A percentile compares a stretch with the other conserved stretches of the same genome.
phyloP scores from a whole-genome alignment of 1,140 invertebrate genomes.

The Scaptomyza pallida region DNA sequence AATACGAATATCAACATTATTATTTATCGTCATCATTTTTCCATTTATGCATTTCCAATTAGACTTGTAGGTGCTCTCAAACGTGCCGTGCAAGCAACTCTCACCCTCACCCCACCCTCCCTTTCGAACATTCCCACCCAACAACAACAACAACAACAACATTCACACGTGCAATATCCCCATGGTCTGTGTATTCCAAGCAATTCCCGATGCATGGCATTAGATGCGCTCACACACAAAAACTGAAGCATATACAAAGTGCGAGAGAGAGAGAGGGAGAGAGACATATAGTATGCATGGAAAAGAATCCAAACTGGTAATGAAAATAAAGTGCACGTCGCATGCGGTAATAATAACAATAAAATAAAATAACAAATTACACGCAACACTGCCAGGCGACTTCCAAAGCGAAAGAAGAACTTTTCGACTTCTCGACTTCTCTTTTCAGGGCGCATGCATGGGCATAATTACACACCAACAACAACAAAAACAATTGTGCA shows the following conservation, averaged over 20 bases:
- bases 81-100: constrained; percentile 8
- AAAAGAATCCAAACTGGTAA: constrained; percentile 80
- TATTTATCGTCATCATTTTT: constrained; percentile 71
- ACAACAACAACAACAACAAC: too few relatives aligned
- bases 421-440: constrained; percentile 13
- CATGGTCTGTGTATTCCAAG: constrained; percentile 14
- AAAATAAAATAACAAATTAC: constrained; percentile 84
- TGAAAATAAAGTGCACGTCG: constrained; percentile 83
- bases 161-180: constrained; percentile 73
- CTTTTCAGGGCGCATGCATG: constrained; percentile 53
- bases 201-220: constrained; percentile 44
- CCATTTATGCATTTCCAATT: constrained; percentile 75
- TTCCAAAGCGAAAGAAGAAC: not conserved
- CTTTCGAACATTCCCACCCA: too few relatives aligned
- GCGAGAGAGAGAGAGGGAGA: too few relatives aligned
- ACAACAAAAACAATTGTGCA: constrained; percentile 67
- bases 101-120: constrained; percentile 8
- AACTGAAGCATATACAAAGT: constrained; percentile 55
- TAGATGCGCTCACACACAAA: constrained; percentile 36
- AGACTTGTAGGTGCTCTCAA: constrained; percentile 51
- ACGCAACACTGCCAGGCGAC: constrained; percentile 72
- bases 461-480: constrained; percentile 74
- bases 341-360: constrained; percentile 83
- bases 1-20: constrained; percentile 47
- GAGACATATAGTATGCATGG: constrained; percentile 52